Evolutionary conservation across 2,888 invertebrate genomes (phyloP).

Genomic region (Lochmaea crataegi): DNA sequence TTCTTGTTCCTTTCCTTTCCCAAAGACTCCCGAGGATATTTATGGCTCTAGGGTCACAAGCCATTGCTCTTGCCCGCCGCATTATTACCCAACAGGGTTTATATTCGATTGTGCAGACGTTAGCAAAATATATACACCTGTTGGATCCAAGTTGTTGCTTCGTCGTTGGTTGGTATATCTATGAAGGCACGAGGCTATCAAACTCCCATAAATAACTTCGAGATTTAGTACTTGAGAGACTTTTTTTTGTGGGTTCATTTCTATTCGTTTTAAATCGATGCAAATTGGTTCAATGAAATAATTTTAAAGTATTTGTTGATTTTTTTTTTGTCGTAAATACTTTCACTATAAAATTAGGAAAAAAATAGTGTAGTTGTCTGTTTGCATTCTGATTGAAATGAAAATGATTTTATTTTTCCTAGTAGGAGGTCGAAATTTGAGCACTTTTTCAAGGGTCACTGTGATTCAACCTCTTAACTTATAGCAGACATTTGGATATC

Average conservation of each 20-base stretch:
- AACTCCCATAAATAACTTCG: conserved; percentile 39
- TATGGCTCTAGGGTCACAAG: conserved; percentile 66
- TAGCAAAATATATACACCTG: conserved; percentile 66
- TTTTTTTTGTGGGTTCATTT: conserved; percentile 1
- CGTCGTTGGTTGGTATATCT: conserved; percentile 18
- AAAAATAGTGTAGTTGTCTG: too few species aligned
- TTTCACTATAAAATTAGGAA: too few species aligned
- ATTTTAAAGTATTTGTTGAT: too few species aligned
- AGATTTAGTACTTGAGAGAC: conserved; percentile 15
- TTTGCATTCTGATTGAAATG: too few species aligned
- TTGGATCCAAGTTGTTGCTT: conserved; percentile 61
- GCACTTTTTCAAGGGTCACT: too few species aligned
- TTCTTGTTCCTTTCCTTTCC: conserved; percentile 51
- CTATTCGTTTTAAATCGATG: not conserved
- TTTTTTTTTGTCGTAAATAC: too few species aligned
- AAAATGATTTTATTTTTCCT: too few species aligned
- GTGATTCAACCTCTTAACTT: too few species aligned
- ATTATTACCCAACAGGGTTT: conserved; percentile 66
- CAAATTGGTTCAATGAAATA: not conserved
- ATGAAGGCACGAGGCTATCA: conserved; percentile 41
- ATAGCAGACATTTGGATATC: too few species aligned
- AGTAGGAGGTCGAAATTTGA: too few species aligned
- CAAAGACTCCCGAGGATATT: conserved; percentile 63
- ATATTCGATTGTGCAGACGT: conserved; percentile 64
- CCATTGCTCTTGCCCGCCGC: conserved; percentile 65